phyloP scores from a whole-genome alignment of 1,140 invertebrate genomes.

The Drosophila bocki region DNA sequence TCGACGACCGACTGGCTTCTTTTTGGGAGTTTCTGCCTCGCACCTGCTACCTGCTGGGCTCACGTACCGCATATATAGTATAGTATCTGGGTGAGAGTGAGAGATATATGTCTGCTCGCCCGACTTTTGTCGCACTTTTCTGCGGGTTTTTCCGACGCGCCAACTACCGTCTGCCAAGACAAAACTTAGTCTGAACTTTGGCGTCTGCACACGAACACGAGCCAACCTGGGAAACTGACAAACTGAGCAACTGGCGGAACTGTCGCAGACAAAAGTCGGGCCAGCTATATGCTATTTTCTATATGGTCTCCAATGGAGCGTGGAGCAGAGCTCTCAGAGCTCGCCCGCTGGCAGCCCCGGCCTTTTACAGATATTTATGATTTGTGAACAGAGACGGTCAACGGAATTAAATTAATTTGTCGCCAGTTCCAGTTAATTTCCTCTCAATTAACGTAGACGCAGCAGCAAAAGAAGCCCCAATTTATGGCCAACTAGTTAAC shows the following conservation, averaged over 20 bases:
- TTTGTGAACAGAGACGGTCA: conserved; percentile 70
- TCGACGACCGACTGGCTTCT: conserved; percentile 14
- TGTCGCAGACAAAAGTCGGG: conserved; percentile 35
- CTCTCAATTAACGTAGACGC: conserved; percentile 70
- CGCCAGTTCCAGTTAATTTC: conserved; percentile 72
- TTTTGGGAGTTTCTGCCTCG: conserved; percentile 32
- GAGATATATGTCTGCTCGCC: conserved; percentile 8
- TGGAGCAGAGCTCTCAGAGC: conserved; percentile 44
- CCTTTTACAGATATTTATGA: conserved; percentile 84
- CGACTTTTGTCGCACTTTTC: conserved; percentile 46
- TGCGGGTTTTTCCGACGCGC: conserved; percentile 64
- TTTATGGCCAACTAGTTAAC: conserved; percentile 30
- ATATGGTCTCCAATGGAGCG: conserved; percentile 67
- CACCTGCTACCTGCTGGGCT: conserved; percentile 29
- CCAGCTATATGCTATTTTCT: conserved; percentile 26
- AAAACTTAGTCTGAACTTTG: conserved; percentile 78
- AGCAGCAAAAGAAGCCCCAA: conserved; percentile 38
- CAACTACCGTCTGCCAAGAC: conserved; percentile 67
- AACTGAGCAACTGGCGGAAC: conserved; percentile 16
- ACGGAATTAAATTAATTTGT: conserved; percentile 75
- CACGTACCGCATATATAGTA: conserved; percentile 32
- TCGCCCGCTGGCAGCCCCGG: conserved; percentile 44
- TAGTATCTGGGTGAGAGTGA: conserved; percentile 1
- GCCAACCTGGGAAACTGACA: conserved; percentile 29
- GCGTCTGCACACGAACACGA: conserved; percentile 44